A percentile compares a stretch with the other conserved stretches of the same genome.
phyloP scores from a whole-genome alignment of 2,888 invertebrate species.

The Chirona hameri region DNA sequence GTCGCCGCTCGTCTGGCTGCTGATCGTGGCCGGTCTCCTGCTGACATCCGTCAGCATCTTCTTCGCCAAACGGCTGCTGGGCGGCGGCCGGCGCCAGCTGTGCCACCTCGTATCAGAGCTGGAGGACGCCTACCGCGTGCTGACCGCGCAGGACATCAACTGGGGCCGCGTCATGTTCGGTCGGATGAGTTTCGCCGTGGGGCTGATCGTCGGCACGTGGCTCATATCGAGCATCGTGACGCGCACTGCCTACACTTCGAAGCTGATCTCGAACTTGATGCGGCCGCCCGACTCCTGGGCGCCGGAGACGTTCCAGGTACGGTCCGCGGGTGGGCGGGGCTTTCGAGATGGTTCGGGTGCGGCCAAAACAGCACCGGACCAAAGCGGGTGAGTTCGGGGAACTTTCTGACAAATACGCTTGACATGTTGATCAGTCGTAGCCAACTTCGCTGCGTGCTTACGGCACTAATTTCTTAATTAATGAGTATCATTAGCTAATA shows the following conservation, averaged over 20 bases:
- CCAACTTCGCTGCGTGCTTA: no score
- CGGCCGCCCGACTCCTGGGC: slow-evolving; percentile 9
- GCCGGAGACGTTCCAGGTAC: slow-evolving; percentile 1
- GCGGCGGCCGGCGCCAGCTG: background rate
- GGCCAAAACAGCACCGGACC: no score
- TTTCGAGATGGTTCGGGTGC: no score
- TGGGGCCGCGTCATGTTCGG: background rate
- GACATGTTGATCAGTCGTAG: no score
- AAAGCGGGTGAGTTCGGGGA: no score
- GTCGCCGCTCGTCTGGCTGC: background rate
- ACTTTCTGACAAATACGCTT: no score
- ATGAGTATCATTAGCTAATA: no score
- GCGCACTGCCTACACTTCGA: slow-evolving; percentile 12
- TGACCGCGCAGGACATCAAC: background rate
- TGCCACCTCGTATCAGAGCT: background rate
- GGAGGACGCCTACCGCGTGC: slow-evolving; percentile 2
- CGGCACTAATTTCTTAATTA: no score
- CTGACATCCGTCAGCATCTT: background rate
- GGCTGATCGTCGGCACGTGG: background rate
- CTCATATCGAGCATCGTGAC: background rate
- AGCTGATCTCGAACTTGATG: background rate
- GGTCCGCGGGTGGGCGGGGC: no score
- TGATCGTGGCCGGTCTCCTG: background rate
- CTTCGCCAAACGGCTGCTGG: background rate
- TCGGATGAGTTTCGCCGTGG: background rate